A percentile compares a stretch with the other conserved stretches of the same genome.
Conservation (phyloP, 1,140 invertebrate species). For the Papilio aristodemus region DNA sequence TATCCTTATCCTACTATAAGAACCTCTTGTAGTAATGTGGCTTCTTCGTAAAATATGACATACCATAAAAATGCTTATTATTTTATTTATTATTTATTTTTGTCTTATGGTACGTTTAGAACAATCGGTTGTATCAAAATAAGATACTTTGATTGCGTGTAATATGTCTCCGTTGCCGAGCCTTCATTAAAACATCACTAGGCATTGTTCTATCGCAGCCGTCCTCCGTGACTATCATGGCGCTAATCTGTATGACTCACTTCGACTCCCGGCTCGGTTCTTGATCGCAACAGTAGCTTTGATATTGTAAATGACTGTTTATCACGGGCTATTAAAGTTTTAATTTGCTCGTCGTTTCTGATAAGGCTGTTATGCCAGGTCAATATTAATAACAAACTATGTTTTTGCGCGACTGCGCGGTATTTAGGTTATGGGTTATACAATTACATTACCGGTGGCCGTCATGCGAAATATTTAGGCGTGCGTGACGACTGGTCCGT, state of each 20-base stretch:
- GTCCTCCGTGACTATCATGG: conserved; percentile 18
- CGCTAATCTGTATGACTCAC: conserved; percentile 4
- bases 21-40: too few species aligned
- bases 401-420: background rate
- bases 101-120: too few species aligned
- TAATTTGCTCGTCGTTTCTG: background rate
- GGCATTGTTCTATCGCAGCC: conserved; percentile 1
- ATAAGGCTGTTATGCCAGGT: background rate
- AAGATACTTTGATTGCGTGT: background rate
- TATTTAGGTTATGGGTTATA: conserved; percentile 8
- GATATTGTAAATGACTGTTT: background rate
- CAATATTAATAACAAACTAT: conserved; percentile 9
- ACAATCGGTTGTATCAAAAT: background rate
- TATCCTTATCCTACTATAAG: background rate
- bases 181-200: background rate
- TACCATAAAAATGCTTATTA: too few species aligned
- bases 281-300: background rate
- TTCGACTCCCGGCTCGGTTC: background rate
- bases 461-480: conserved; percentile 19
- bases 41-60: too few species aligned
- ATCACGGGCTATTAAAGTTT: background rate
- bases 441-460: conserved; percentile 5
- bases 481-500: conserved; percentile 13
- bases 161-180: background rate
- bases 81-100: too few species aligned